Percentiles rank a stretch among this genome's conserved stretches.
These are phyloP conservation scores for Baccha elongata DNA, from an alignment of 2,888 invertebrate species.

Conservation along the genomic window DNA sequence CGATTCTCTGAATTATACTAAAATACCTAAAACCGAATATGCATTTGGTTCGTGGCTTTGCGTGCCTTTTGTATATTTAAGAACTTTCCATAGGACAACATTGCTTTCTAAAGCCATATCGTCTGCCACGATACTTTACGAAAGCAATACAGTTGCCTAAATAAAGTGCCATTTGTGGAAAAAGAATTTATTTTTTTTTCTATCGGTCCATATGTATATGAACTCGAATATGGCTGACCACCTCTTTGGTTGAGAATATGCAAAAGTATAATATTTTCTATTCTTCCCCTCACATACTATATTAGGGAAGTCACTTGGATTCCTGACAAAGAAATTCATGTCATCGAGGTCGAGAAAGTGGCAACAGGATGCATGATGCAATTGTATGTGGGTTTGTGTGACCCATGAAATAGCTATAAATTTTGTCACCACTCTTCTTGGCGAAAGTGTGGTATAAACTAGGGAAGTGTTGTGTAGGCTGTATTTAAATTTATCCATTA, in stretches of 20 bases:
- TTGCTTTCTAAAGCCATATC: slow-evolving; percentile 2
- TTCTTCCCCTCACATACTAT: neutral
- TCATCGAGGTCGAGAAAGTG: slow-evolving; percentile 54
- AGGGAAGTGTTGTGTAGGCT: neutral
- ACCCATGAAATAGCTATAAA: slow-evolving; percentile 44
- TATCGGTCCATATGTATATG: neutral
- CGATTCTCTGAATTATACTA: neutral
- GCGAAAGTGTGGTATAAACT: slow-evolving; percentile 2
- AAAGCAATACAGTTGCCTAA: slow-evolving; percentile 43
- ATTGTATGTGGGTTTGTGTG: slow-evolving; percentile 11
- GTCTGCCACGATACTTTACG: slow-evolving; percentile 26
- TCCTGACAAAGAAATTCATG: slow-evolving; percentile 51
- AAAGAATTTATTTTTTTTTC: slow-evolving; percentile 5
- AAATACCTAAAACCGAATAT: slow-evolving; percentile 29
- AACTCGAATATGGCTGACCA: slow-evolving; percentile 36
- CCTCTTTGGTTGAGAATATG: neutral
- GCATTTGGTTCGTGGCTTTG: slow-evolving; percentile 62
- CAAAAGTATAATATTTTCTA: neutral
- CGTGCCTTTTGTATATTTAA: slow-evolving; percentile 54
- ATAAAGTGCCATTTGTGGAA: slow-evolving; percentile 51
- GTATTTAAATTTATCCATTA: neutral
- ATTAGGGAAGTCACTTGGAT: neutral
- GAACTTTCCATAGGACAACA: slow-evolving; percentile 26
- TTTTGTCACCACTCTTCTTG: slow-evolving; percentile 39
- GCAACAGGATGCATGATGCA: slow-evolving; percentile 58